Conservation (phyloP, 2,888 invertebrate genomes). For the Timema cristinae region DNA sequence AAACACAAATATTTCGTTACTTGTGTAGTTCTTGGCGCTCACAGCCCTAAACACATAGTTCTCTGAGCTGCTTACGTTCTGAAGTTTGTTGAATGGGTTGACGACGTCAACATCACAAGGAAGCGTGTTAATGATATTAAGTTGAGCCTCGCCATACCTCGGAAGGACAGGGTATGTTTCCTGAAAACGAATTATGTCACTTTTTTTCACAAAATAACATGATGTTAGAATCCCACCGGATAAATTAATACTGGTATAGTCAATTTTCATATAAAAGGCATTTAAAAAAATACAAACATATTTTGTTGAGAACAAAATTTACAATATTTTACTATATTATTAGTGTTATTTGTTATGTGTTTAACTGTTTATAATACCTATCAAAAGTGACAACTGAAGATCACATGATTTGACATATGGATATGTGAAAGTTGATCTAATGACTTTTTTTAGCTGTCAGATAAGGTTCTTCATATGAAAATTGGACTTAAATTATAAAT, state of each 20-base stretch:
- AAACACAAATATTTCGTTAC: conserved; percentile 40
- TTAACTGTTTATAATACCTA: too few species aligned
- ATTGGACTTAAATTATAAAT: too few species aligned
- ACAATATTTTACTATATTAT: too few species aligned
- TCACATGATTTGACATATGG: too few species aligned
- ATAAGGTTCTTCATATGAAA: too few species aligned
- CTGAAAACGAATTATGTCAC: conserved; percentile 34
- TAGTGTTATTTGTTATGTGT: too few species aligned
- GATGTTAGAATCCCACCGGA: too few species aligned
- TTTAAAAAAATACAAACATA: not conserved
- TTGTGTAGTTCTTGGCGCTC: conserved; percentile 39
- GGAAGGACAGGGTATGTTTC: conserved; percentile 46
- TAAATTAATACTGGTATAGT: not conserved
- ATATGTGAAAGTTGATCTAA: too few species aligned
- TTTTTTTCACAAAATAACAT: too few species aligned
- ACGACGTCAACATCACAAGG: conserved; percentile 52
- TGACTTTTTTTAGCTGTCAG: too few species aligned
- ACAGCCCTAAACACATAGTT: conserved; percentile 42
- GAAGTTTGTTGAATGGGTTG: conserved; percentile 39
- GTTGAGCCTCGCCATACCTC: conserved; percentile 45
- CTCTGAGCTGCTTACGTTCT: conserved; percentile 39
- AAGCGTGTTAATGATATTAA: conserved; percentile 61
- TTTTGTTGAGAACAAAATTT: too few species aligned
- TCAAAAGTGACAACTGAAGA: too few species aligned
- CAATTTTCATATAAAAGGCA: not conserved